Evolutionary conservation across 2,797 vertebrate species (phyloP).

Genomic region (Tokudaia muenninki): DNA sequence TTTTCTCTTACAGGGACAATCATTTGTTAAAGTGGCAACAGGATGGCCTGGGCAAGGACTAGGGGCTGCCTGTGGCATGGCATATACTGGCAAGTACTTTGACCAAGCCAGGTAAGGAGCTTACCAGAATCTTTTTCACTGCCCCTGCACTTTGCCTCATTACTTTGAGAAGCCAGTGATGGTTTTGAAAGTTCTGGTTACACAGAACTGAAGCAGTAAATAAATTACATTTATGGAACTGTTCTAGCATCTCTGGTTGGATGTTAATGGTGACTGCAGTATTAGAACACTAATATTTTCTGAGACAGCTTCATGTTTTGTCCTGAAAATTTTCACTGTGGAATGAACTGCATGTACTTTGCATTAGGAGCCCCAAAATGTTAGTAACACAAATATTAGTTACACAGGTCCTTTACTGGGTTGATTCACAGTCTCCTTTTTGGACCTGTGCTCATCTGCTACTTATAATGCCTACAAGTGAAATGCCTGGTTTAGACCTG

Average conservation of each 20-base stretch:
- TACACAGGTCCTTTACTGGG: background rate
- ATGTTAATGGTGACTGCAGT: background rate
- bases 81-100: constrained; percentile 94
- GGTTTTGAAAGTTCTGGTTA: constrained; percentile 8
- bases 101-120: constrained; percentile 92
- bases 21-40: constrained; percentile 93
- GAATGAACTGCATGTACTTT: background rate
- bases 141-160: background rate
- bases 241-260: background rate
- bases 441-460: background rate
- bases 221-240: background rate
- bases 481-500: background rate
- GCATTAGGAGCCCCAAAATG: background rate
- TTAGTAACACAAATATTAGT: background rate
- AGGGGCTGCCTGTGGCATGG: constrained; percentile 94
- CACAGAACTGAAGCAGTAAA: background rate
- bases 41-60: constrained; percentile 95
- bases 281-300: background rate
- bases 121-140: background rate
- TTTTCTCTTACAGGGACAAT: constrained; percentile 89
- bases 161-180: background rate
- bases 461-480: background rate
- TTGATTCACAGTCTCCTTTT: background rate
- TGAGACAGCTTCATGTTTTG: background rate
- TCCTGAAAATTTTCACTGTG: background rate